Evolutionary conservation across 2,888 invertebrate genomes (phyloP), one percentile per base, ranked within the genome.

Genomic region (Andrena haemorrhoa): DNA sequence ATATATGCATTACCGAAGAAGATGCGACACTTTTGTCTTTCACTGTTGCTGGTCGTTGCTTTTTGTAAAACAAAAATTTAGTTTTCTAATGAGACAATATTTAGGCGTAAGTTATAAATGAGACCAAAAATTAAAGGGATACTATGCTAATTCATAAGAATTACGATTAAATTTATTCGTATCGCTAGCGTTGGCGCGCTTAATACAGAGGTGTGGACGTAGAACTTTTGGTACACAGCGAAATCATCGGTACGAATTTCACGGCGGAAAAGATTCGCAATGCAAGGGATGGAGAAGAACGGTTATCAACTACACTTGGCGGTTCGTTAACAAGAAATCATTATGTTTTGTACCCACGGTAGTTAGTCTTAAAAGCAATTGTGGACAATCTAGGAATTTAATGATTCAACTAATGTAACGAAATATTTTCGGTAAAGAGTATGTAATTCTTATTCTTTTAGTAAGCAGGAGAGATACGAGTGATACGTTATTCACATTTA

Each of bases 91-190:
- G 88, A 91, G 93, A 93, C 92, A 93, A 93, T 93, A 93, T 93
- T 90, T 93, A 93, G 92, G 90, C 90, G 84, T 93, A 93, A 92
- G 93, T 91, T 91, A 88, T 86, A 89, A 93, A 86, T 87, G 90
- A 93, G 92, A 93, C 93, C 93, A 93, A 93, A 93, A 93, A 92
- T 92, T 92, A 91, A 90, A 88, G 84, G 84, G 86, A 89, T 92
- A 91, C 89, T 90, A 88, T 86, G 87, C 87, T 90, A 88, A 86
- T 82, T 86, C 68, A 75, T 88, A 89, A 87, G 85, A 66, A 79
- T 85, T 84, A 84, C 74, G 69, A 86, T 85, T 90, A 87, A 86
- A 89, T 84, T 86, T 88, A 85, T 76, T 83, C 81, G 79, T 81
- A 86, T 80, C 75, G 78, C 71, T 84, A 85, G 79, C 66, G 75